phyloP scores from a whole-genome alignment of 2,113 vertebrate species.

The Nothoprocta pentlandii region DNA sequence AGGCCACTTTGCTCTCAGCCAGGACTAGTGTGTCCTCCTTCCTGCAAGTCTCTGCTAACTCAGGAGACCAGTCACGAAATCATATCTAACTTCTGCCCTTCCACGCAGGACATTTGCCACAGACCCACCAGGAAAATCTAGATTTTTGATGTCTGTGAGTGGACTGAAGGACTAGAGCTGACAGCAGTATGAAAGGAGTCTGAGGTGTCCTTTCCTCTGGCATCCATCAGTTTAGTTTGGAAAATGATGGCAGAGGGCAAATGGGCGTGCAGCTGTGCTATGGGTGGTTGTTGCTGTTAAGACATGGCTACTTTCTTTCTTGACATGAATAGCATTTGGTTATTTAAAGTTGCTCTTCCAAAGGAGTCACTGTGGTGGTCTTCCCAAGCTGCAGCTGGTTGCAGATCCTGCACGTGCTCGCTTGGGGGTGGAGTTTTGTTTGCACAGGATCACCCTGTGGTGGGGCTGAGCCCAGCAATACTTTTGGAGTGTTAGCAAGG shows the following conservation, averaged over 20 bases:
- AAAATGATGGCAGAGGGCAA: neutral
- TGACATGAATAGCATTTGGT: neutral
- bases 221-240: neutral
- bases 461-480: neutral
- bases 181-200: neutral
- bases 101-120: neutral
- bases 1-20: neutral
- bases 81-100: neutral
- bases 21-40: neutral
- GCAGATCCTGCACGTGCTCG: neutral
- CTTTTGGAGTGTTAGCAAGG: neutral
- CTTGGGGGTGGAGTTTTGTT: neutral
- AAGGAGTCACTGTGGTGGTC: neutral
- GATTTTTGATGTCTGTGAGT: neutral
- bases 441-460: neutral
- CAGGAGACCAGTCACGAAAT: neutral
- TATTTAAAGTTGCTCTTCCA: constrained; percentile 3
- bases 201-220: neutral
- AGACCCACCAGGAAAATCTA: neutral
- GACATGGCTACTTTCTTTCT: neutral
- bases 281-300: neutral
- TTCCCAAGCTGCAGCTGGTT: neutral
- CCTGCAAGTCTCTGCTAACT: neutral
- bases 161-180: neutral
- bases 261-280: neutral